A percentile compares a stretch with the other conserved stretches of the same genome.
Evolutionary conservation across 2,888 invertebrate species (phyloP).

Genomic region (Callyntrura sp.): DNA sequence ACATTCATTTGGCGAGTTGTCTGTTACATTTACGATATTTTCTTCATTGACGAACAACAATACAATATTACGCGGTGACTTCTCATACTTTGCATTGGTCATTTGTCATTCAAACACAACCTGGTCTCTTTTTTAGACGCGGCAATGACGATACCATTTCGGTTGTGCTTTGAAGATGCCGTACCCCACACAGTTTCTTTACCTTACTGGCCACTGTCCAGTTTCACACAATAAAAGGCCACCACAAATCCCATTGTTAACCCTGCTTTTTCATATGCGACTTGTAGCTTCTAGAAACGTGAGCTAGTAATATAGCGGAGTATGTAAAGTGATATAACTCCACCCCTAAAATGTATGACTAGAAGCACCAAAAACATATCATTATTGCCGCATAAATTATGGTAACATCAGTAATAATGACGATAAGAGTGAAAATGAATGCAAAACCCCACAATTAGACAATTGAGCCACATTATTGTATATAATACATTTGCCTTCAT

Average conservation of each 20-base stretch:
- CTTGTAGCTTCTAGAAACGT: not conserved
- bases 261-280: not conserved
- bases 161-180: slow-evolving; percentile 22
- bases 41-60: slow-evolving; percentile 32
- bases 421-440: slow-evolving; percentile 51
- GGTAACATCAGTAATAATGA: not conserved
- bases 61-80: not conserved
- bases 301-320: not conserved
- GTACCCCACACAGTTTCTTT: slow-evolving; percentile 52
- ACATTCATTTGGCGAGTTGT: not conserved
- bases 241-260: not conserved
- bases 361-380: slow-evolving; percentile 26
- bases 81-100: slow-evolving; percentile 10
- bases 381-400: slow-evolving; percentile 27
- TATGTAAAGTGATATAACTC: not conserved
- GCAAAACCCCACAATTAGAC: slow-evolving; percentile 71
- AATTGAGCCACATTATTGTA: slow-evolving; percentile 43
- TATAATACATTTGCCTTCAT: too few species aligned
- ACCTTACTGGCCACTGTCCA: slow-evolving; percentile 62
- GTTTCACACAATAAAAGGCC: not conserved
- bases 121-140: not conserved
- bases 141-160: too few species aligned
- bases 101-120: slow-evolving; percentile 35
- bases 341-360: not conserved
- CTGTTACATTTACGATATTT: not conserved